Evolutionary conservation across 1,140 invertebrate species (phyloP).

Genomic region (Metopolophium dirhodum): DNA sequence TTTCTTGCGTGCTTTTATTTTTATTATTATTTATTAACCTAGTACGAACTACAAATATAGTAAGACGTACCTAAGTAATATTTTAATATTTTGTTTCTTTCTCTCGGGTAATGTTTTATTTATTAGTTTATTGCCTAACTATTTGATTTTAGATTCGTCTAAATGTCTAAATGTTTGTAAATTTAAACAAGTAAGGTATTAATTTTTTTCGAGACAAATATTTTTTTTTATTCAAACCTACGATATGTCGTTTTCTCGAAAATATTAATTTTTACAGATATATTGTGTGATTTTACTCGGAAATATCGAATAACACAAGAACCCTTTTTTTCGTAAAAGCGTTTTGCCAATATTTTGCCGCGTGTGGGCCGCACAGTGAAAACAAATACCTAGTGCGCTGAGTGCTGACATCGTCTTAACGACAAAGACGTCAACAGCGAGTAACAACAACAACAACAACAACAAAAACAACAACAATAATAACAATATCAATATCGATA

Average conservation of each 20-base stretch:
- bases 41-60: too few species aligned
- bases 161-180: too few species aligned
- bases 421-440: too few species aligned
- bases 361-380: neutral
- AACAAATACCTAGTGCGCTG: too few species aligned
- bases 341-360: neutral
- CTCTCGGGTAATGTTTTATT: neutral
- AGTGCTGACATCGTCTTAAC: neutral
- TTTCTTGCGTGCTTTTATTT: neutral
- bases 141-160: neutral
- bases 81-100: neutral
- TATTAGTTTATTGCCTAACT: too few species aligned
- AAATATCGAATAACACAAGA: neutral
- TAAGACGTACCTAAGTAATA: neutral
- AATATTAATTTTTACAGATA: neutral
- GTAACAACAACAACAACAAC: too few species aligned
- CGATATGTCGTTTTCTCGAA: too few species aligned
- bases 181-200: too few species aligned
- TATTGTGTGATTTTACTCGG: neutral
- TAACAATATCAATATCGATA: neutral
- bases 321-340: neutral
- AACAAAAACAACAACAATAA: neutral
- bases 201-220: too few species aligned
- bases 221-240: too few species aligned
- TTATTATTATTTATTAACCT: neutral